Base-by-base conservation (phyloP, 2,113 vertebrate genomes). In the Echinops telfairi region DNA sequence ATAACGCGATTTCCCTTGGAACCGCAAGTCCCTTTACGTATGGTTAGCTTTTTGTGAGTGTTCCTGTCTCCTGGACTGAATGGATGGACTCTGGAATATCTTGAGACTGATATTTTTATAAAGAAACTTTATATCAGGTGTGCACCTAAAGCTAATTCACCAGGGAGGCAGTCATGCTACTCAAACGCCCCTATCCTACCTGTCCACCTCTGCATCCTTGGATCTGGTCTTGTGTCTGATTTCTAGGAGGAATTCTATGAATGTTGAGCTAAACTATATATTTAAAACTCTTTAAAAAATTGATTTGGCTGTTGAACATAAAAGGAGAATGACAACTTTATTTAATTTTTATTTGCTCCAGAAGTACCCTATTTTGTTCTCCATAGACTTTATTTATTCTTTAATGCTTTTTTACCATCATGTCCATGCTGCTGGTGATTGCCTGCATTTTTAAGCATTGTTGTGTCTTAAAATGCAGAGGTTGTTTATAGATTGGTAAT, bases 261-360 rank as follows among this genome's bases (percentile, higher is more conserved):
- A 66, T 88, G 38, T 75, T 84, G 27, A 95, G 89, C 68, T 83
- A 60, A 92, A 81, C 57, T 58, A 7, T 78, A 47, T 85, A 75
- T 36, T 40, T 40, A 76, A 43, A 86, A 40, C 12, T 20, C 75
- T 92, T 40, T 76, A 83, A 79, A 94, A 83, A 22, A 64, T 40
- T 80, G 33, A 68, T 70, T 91, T 92, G 57, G 6, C 70, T 29
- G 27, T 85, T 76, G 38, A 43, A n/a, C 7, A 53, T 14, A 10
- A 53, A 33, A 43, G 82, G 1, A 76, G 82, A 83, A 82, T 33
- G 31, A 16, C 12, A 40, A 40, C 40, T 4, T 53, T 25, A 19
- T 25, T 64, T 66, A 25, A 23, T 66, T 62, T 53, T 53, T 47
- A 79, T 77, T 83, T 64, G 64, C 23, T 73, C 80, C 81, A 11